Evolutionary conservation across 1,140 invertebrate species (phyloP), one percentile per base, ranked within the genome.

Genomic region (Zeugodacus cucurbitae): DNA sequence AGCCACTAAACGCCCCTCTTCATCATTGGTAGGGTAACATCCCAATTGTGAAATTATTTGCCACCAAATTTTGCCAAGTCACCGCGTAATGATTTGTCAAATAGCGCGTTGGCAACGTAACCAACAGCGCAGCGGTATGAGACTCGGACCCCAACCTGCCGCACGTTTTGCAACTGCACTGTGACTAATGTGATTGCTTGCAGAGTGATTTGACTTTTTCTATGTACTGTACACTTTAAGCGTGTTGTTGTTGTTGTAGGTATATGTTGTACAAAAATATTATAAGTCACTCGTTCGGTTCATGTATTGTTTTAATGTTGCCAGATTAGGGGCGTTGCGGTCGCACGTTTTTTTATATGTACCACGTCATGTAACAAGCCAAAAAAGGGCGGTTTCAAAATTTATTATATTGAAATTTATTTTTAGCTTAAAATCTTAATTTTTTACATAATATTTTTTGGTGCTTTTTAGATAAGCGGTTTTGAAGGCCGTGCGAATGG

Each of bases 51-150:
- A 74, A 74, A 74, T 74, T 74, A 74, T 74, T 74, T 82, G 74
- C 74, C 41, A 82, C 74, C 74, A 82, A 29, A 82, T 82, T 82
- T 82, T 48, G 74, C 29, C 22, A 26, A 82, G 74, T 82, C 74
- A 82, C 48, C 44, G 26, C 8, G 74, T 48, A 82, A 82, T 82
- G 74, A 82, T 82, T 82, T 82, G 74, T 82, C 74, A 82, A 82
- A 82, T 11, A 26, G 74, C 26, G 74, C 26, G n/a, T 41, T 14
- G 74, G n/a, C 44, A 82, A 22, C 8, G 7, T 17, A 54, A 48
- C 48, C 48, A 54, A 54, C 14, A 4, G 37, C 74, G 34, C 14
- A 4, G 37, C 74, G 34, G 8, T 54, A 17, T 5, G 48, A 34
- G 34, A 44, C 41, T 34, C 32, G 17, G 48, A 17, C 17, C 14